phyloP scores from a whole-genome alignment of 2,797 vertebrate genomes.

The Megalops cyprinoides region DNA sequence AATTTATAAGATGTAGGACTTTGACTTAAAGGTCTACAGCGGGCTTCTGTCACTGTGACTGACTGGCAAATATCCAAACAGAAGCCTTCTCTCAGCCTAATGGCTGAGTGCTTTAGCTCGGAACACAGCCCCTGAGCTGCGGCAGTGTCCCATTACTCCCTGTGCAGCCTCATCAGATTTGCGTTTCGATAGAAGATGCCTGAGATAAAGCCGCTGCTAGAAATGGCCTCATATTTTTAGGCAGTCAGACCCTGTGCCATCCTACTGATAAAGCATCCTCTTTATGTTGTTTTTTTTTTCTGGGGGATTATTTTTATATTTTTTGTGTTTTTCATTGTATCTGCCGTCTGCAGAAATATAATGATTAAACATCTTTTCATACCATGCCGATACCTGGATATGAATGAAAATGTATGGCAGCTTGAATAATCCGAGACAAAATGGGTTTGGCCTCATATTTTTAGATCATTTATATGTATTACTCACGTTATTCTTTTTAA shows the following conservation, averaged over 20 bases:
- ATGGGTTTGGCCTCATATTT: background rate
- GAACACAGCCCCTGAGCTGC: background rate
- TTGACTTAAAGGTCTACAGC: background rate
- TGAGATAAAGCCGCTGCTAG: background rate
- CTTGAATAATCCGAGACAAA: constrained; percentile 35
- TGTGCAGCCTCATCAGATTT: background rate
- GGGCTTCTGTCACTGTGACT: background rate
- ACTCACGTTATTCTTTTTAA: constrained; percentile 13
- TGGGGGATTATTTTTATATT: background rate
- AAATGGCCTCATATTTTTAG: constrained; percentile 9
- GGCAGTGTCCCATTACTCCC: background rate
- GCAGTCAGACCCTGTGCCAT: background rate
- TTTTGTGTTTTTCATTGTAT: constrained; percentile 17
- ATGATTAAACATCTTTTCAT: background rate
- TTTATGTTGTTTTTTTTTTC: constrained; percentile 3
- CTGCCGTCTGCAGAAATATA: constrained; percentile 12
- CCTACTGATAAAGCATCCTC: constrained; percentile 1
- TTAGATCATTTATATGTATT: constrained; percentile 11
- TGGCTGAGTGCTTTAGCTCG: background rate
- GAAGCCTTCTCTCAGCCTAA: background rate
- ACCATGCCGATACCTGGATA: background rate
- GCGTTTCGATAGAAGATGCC: background rate
- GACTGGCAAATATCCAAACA: constrained; percentile 17
- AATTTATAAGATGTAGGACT: background rate
- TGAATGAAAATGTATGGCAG: background rate